A percentile compares a stretch with the other conserved stretches of the same genome.
Conservation (phyloP, 2,113 vertebrate genomes). For the Sigmodon hispidus region DNA sequence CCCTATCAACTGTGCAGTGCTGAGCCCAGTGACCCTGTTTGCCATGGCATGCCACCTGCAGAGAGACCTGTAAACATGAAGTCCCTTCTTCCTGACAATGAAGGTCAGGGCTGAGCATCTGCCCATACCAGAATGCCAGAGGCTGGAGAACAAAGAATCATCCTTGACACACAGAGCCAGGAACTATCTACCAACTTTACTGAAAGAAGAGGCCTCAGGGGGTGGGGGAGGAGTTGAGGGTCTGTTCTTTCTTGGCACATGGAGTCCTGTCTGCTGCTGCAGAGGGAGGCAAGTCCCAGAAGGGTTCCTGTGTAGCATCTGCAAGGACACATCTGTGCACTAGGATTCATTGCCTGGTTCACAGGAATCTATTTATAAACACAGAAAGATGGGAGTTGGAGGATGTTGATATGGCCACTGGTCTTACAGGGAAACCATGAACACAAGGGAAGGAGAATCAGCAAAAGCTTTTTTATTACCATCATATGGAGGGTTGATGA, state of each 20-base stretch:
- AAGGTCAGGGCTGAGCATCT: not conserved
- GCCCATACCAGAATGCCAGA: not conserved
- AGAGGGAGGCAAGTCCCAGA: not conserved
- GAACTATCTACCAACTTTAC: not conserved
- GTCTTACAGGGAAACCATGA: not conserved
- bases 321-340: no score
- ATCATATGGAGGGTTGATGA: not conserved
- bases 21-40: not conserved
- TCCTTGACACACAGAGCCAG: not conserved
- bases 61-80: not conserved
- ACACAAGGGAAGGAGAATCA: not conserved
- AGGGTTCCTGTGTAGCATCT: not conserved
- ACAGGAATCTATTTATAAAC: not conserved
- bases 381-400: not conserved
- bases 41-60: not conserved
- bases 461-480: not conserved
- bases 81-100: not conserved
- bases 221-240: no score
- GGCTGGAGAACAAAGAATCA: not conserved
- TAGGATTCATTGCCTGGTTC: not conserved
- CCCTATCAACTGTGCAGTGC: no score
- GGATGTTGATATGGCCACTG: not conserved
- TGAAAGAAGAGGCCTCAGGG: not conserved
- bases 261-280: not conserved
- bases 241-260: not conserved